Evolutionary conservation across 1,140 invertebrate genomes (phyloP), one percentile per base, ranked within the genome.

Genomic region (Meloidogyne hapla): DNA sequence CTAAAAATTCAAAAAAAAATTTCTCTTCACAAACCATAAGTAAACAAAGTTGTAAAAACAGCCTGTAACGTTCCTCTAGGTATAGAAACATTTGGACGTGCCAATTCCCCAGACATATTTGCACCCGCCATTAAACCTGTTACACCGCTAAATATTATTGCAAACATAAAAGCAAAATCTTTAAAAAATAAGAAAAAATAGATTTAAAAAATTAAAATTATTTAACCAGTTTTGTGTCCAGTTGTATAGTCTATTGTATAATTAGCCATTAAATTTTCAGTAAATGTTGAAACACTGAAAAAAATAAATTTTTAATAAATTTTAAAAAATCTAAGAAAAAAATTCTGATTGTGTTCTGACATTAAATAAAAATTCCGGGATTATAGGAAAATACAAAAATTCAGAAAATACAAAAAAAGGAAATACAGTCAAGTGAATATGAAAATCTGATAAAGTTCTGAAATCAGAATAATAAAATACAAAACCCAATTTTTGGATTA

Each of bases 101-200:
- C 95, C 18, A 99, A 88, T 88, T 98, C 95, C 15, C 95, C 95
- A 82, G 94, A 96, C 94, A 99, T 98, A 88, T 99, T 99, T 23
- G 96, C 79, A 13, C 79, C 79, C 18, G 78, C 82, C 83, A 79
- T 84, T 67, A 83, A 73, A 33, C 71, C 70, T 26, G 90, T 90
- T 13, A 90, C 88, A 76, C 90, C 89, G 78, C 88, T 89, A 84
- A 90, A 90, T 38, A 90, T 84, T 72, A 90, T 89, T 23, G 89
- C 88, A 83, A 90, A 90, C 71, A 90, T 89, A 21, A 87, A 85
- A 8, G 88, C 87, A 83, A 90, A 90, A 74, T 85, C 87, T 33
- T 33, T 33, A 33, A 33, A 33, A 33, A 33, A 33, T 6, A 33
- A 33, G 33, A 33, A 33, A 33, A 33, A 33, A 33, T 4, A 33